Evolutionary conservation across 2,888 invertebrate genomes (phyloP), one percentile per base, ranked within the genome.

Genomic region (Julus scandinavius): DNA sequence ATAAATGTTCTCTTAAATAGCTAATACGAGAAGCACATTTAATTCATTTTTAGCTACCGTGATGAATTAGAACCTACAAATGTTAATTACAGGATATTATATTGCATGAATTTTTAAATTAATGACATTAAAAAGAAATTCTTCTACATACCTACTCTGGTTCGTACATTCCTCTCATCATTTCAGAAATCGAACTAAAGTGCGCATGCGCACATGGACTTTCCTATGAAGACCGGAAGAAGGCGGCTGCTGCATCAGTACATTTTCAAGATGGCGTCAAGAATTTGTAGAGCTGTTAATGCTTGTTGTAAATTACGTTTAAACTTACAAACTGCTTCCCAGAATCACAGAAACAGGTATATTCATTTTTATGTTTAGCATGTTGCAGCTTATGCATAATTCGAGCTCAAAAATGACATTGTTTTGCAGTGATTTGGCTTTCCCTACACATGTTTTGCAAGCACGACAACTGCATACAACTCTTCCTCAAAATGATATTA

Each of bases 401-500:
- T 13, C 80, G 13, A 29, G 1, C 2, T 17, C 7, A n/a, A 63
- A n/a, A 20, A 20, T 72, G 5, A 5, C 20, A 20, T 29, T 13
- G 1, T 54, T 54, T 15, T 20, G 5, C 20, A 72, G 63, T 72
- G 20, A 2, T 20, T 17, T 20, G 9, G 20, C 5, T 72, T 72
- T 20, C 63, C 2, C 63, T 7, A 7, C 13, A 9, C 54, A 9
- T 80, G 11, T 80, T 11, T 1, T 38, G 38, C 38, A 13, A 29
- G 38, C 13, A 4, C 38, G 80, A 1, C 13, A 80, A 11, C 29
- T 85, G n/a, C 85, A 85, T 45, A 49, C 50, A 50, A 50, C 88
- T 17, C 41, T 13, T 13, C 20, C 29, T 20, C 85, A 83, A 80
- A 86, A 87, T 50, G 91, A 90, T 87, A 90, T 93, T 45, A 91